Percentiles rank a stretch among this genome's conserved stretches.
Evolutionary conservation across 2,113 vertebrate genomes (phyloP).

Genomic region (Saccopteryx bilineata): DNA sequence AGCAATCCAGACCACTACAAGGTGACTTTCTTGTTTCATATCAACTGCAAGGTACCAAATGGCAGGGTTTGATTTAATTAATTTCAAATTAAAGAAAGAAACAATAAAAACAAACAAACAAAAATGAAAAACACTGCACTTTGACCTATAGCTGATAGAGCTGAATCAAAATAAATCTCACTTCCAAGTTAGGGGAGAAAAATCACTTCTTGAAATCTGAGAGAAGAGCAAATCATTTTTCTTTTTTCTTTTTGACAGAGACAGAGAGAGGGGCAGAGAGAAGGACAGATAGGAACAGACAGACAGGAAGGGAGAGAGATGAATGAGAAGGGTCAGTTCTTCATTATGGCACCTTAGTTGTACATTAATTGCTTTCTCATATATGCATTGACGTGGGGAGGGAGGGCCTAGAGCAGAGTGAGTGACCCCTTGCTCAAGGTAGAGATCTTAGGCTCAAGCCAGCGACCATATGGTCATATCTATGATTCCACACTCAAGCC

Average conservation of each 20-base stretch:
- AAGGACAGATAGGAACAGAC: no score
- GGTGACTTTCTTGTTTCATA: constrained; percentile 30
- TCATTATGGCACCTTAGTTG: no score
- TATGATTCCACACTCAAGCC: no score
- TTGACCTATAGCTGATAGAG: background rate
- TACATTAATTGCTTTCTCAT: no score
- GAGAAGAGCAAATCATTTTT: constrained; percentile 66
- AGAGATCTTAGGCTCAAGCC: no score
- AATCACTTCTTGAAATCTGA: constrained; percentile 66
- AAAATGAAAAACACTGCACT: background rate
- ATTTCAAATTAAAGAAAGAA: constrained; percentile 73
- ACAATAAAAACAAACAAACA: background rate
- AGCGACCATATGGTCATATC: no score
- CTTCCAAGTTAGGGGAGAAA: background rate
- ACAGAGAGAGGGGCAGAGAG: no score
- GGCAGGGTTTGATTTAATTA: constrained; percentile 59
- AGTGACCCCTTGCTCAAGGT: no score
- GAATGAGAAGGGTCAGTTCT: no score
- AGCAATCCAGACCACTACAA: background rate
- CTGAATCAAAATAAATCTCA: constrained; percentile 55
- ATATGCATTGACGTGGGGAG: no score
- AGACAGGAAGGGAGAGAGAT: no score
- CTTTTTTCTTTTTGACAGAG: constrained; percentile 15
- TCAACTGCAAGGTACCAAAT: background rate
- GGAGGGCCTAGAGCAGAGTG: no score